phyloP scores from a whole-genome alignment of 2,113 vertebrate genomes.

The Corythornis cristatus region DNA sequence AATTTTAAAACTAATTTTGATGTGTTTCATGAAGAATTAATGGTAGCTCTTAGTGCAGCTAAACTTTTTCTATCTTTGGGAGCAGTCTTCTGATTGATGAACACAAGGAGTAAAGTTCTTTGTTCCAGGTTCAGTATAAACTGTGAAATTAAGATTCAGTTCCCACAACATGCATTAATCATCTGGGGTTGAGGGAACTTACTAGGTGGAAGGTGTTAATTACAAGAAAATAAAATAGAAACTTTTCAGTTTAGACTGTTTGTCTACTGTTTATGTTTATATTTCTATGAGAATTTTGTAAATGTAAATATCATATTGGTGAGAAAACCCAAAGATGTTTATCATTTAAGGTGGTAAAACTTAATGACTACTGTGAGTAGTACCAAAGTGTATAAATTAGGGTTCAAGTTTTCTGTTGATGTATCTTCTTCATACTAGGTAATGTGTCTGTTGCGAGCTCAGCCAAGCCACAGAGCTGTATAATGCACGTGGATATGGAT shows the following conservation, averaged over 20 bases:
- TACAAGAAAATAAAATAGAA: background rate
- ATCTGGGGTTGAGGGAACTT: background rate
- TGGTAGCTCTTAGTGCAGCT: background rate
- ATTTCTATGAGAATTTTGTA: background rate
- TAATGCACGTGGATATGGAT: conserved; percentile 99
- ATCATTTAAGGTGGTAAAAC: background rate
- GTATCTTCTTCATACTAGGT: conserved; percentile 79
- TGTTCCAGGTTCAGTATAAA: background rate
- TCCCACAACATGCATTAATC: background rate
- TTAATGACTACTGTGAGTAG: conserved; percentile 16
- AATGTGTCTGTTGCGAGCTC: conserved; percentile 72
- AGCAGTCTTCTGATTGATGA: background rate
- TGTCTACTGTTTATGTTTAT: background rate
- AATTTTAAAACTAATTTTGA: background rate
- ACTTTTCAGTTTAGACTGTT: background rate
- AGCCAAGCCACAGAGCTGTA: conserved; percentile 85
- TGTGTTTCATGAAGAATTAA: background rate
- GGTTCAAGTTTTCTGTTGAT: conserved; percentile 71
- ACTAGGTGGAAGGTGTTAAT: background rate
- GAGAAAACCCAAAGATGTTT: background rate
- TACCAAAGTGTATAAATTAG: conserved; percentile 13
- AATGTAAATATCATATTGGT: background rate
- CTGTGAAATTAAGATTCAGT: background rate
- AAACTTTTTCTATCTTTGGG: background rate
- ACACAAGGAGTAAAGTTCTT: background rate